Base-by-base conservation (phyloP, 2,113 vertebrate genomes). In the Numida meleagris region DNA sequence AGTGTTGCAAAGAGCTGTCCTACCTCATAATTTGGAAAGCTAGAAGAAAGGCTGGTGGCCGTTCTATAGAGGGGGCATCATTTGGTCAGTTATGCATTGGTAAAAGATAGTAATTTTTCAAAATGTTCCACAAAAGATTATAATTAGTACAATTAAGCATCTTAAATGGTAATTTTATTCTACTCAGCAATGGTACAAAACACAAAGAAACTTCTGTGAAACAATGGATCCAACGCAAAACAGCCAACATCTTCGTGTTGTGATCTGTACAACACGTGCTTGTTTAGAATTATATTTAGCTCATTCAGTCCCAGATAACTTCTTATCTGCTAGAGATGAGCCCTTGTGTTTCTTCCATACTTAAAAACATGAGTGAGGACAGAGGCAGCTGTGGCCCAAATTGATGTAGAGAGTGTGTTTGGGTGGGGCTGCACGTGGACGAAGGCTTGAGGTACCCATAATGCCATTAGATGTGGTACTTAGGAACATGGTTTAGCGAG, bases 101-200 rank as follows among this genome's bases (percentile, higher is more conserved):
- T 66, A 50, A 67, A 92, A 88, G 73, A 62, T 48, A 77, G 73
- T 57, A 57, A 93, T 91, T 95, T 95, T 83, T 58, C 88, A 48
- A 38, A 82, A 78, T 77, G 61, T 85, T 94, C 91, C 81, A 55
- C 4, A 46, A 87, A 87, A 79, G 74, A 50, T 89, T 45, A 42
- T 86, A 86, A 95, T 97, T 88, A 90, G 76, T 61, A 45, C 82
- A 90, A 90, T 94, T 91, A 90, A 89, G 36, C 53, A 23, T 66
- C 91, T 96, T 24, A 2, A 74, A 73, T 46, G 40, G 82, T 65
- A 31, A 79, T 96, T 96, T 93, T 78, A 73, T 88, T 86, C 78
- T 73, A 16, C 71, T 86, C 72, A 24, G 45, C 73, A 65, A 90
- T 43, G 57, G 85, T n/a, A 73, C 46, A 46, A 70, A 63, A 34